Evolutionary conservation across 2,888 invertebrate genomes (phyloP).

Genomic region (Belgica antarctica): DNA sequence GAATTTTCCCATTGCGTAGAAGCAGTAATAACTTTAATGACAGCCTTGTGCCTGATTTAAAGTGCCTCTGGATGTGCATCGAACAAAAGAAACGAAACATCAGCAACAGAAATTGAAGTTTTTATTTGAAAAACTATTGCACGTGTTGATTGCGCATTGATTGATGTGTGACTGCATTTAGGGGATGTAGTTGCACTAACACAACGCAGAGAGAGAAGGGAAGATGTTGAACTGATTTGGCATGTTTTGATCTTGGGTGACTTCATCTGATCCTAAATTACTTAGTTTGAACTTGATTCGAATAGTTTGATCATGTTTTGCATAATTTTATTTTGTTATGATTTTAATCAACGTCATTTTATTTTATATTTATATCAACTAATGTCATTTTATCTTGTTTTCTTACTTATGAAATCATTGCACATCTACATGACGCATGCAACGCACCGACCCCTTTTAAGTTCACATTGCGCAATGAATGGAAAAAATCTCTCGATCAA

Average conservation of each 20-base stretch:
- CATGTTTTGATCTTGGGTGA: no score
- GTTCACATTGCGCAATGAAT: background rate
- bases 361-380: no score
- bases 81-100: background rate
- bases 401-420: background rate
- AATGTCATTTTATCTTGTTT: no score
- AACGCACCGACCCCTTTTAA: constrained; percentile 7
- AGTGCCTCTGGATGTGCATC: no score
- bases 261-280: no score
- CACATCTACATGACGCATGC: constrained; percentile 20
- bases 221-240: no score
- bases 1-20: background rate
- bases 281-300: no score
- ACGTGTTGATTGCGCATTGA: constrained; percentile 34
- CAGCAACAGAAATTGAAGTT: background rate
- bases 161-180: constrained; percentile 26
- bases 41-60: background rate
- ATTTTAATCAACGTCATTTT: no score
- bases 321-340: no score
- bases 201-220: no score
- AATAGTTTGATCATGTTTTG: no score
- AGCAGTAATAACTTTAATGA: constrained; percentile 27
- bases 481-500: background rate
- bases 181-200: constrained; percentile 9
- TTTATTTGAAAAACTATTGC: constrained; percentile 22